phyloP scores from a whole-genome alignment of 2,888 invertebrate species.

The Spisula subtruncata region DNA sequence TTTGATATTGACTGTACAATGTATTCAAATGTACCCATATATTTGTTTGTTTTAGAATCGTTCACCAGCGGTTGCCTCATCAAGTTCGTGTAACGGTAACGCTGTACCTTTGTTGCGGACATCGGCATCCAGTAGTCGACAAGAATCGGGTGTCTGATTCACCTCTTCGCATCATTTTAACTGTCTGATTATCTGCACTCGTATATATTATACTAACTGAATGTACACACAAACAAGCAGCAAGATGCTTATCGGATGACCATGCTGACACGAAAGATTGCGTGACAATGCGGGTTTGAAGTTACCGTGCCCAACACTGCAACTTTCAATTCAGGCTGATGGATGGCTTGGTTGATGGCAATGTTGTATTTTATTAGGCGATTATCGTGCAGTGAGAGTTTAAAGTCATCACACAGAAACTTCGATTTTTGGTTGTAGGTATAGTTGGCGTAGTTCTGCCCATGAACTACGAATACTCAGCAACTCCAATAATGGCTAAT shows the following conservation, averaged over 20 bases:
- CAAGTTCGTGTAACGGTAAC: conserved; percentile 55
- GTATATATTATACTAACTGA: neutral
- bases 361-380: no score
- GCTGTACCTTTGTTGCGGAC: conserved; percentile 67
- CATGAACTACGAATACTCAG: no score
- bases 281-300: no score
- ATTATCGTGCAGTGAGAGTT: no score
- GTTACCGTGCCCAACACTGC: no score
- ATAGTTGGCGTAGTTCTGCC: no score
- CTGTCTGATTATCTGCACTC: neutral
- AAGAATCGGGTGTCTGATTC: conserved; percentile 30
- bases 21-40: neutral
- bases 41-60: conserved; percentile 31
- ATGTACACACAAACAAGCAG: neutral
- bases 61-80: conserved; percentile 22
- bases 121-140: conserved; percentile 45
- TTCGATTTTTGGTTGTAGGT: no score
- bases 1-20: neutral
- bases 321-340: no score
- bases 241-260: neutral
- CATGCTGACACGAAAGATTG: neutral
- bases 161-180: neutral
- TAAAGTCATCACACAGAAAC: no score
- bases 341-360: no score
- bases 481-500: no score